Conservation (phyloP, 2,797 vertebrate genomes). For the Pseudochirops cupreus region DNA sequence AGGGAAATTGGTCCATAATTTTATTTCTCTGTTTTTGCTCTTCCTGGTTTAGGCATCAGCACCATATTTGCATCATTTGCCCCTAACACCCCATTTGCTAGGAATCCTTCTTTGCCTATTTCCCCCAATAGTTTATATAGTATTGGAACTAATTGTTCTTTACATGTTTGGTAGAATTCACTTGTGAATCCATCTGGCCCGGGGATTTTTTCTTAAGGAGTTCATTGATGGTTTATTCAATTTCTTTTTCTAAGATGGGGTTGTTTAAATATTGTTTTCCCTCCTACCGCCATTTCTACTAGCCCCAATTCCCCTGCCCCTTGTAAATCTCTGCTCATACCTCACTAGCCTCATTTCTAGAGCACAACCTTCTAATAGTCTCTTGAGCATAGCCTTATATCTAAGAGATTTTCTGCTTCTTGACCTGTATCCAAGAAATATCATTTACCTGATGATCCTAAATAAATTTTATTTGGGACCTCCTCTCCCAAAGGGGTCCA, state of each 20-base stretch:
- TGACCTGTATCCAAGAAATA: neutral
- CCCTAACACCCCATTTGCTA: neutral
- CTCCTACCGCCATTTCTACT: neutral
- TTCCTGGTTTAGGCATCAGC: neutral
- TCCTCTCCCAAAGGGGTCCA: neutral
- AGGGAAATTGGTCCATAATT: neutral
- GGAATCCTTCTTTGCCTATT: neutral
- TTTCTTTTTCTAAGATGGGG: neutral
- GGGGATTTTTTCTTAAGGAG: neutral
- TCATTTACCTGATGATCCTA: neutral
- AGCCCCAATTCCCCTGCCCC: neutral
- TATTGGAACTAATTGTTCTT: neutral
- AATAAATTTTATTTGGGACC: too few relatives aligned
- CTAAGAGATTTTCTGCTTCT: neutral
- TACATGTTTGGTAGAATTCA: neutral
- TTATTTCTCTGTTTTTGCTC: neutral
- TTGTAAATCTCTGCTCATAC: neutral
- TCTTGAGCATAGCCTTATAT: neutral
- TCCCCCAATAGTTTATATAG: neutral
- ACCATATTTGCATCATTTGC: neutral
- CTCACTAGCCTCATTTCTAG: neutral
- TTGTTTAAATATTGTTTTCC: neutral
- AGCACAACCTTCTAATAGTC: neutral
- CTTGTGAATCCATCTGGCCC: neutral
- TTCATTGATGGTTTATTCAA: neutral